These are phyloP conservation scores for Silurus meridionalis DNA, from an alignment of 2,113 vertebrate genomes.

Conservation along the genomic window DNA sequence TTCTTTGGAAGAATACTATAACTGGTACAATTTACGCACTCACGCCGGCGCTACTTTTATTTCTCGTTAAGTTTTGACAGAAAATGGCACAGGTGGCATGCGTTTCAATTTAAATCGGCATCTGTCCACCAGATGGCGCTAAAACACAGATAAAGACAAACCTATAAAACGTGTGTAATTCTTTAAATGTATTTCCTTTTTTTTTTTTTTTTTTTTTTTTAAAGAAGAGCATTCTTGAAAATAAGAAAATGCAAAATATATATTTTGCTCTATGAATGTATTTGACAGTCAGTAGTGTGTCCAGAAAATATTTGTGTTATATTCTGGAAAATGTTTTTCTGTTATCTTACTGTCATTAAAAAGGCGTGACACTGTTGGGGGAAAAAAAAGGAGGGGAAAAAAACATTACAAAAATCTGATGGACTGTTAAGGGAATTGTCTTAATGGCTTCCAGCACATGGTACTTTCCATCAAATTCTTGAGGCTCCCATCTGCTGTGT, in stretches of 20 bases:
- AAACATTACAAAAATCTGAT: neutral
- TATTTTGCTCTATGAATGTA: neutral
- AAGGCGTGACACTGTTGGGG: neutral
- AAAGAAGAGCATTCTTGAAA: neutral
- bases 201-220: too few species aligned
- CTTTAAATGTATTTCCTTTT: too few species aligned
- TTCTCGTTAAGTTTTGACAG: neutral
- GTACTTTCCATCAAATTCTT: neutral
- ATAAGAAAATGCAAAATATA: neutral
- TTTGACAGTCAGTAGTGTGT: neutral
- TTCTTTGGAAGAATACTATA: constrained; percentile 29
- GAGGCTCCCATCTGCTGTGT: neutral
- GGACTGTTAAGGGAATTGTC: neutral
- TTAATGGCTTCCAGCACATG: neutral
- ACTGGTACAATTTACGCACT: neutral
- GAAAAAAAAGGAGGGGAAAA: neutral
- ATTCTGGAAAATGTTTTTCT: neutral
- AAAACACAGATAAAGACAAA: constrained; percentile 18
- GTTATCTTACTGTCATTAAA: neutral
- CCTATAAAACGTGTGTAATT: neutral
- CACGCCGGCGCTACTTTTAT: neutral
- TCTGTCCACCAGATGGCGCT: constrained; percentile 37
- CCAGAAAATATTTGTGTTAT: neutral
- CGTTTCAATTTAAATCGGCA: neutral
- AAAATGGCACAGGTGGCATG: neutral